Conservation (phyloP, 37 sponge, comb jelly and placozoan species). For the Cliona cf. orientalis region DNA sequence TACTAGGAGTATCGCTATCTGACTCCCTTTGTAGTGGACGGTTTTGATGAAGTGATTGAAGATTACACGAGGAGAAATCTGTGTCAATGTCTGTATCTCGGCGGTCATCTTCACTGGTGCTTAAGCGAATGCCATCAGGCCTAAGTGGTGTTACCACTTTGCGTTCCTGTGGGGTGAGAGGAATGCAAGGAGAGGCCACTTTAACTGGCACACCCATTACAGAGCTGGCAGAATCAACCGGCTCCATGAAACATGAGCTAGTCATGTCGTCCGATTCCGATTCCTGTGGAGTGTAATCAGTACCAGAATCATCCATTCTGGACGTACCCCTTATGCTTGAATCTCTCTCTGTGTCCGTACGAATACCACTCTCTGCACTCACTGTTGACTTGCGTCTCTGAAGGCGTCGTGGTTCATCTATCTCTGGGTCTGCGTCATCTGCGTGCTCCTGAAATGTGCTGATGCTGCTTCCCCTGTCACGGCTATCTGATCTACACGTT, state of each 20-base stretch:
- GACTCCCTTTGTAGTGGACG: not conserved
- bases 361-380: constrained; percentile 72
- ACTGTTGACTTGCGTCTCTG: constrained; percentile 42
- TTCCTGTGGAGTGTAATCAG: constrained; percentile 41
- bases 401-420: not conserved
- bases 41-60: not conserved
- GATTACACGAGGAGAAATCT: constrained; percentile 8
- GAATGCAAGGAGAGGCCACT: not conserved
- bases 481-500: not conserved
- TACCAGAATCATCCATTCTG: constrained; percentile 17
- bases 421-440: constrained; percentile 14
- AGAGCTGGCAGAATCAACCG: constrained; percentile 24
- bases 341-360: constrained; percentile 56
- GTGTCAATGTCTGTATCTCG: constrained; percentile 40
- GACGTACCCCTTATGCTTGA: constrained; percentile 3
- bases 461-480: constrained; percentile 22
- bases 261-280: constrained; percentile 60
- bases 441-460: constrained; percentile 46
- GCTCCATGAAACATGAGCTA: constrained; percentile 43
- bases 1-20: constrained; percentile 1
- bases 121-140: constrained; percentile 42
- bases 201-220: not conserved
- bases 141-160: constrained; percentile 45
- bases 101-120: constrained; percentile 22
- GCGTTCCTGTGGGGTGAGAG: constrained; percentile 56